Conservation (phyloP, 1,140 invertebrate species). For the Euwallacea similis region DNA sequence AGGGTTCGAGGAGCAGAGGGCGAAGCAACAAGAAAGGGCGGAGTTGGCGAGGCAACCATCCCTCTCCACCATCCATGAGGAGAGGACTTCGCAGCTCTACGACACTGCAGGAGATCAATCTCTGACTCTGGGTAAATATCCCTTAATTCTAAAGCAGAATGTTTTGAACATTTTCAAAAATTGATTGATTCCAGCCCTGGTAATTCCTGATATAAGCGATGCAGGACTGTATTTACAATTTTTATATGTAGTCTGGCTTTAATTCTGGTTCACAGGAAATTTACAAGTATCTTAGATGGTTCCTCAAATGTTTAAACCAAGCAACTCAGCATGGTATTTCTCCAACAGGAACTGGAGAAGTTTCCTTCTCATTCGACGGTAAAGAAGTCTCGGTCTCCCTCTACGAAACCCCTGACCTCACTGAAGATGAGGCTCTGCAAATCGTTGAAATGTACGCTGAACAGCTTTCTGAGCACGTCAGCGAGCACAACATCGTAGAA, state of each 20-base stretch:
- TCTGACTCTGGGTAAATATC: conserved; percentile 62
- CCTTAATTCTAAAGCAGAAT: too few species aligned
- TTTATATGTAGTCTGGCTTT: too few species aligned
- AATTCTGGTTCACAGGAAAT: too few species aligned
- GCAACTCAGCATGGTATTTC: too few species aligned
- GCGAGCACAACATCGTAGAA: conserved; percentile 83
- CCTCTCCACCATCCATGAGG: conserved; percentile 87
- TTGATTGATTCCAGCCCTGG: too few species aligned
- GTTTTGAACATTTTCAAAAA: too few species aligned
- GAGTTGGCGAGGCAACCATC: conserved; percentile 75
- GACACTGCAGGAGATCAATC: conserved; percentile 77
- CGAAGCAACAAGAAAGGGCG: conserved; percentile 55
- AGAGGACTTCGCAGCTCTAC: conserved; percentile 83
- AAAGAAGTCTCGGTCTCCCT: conserved; percentile 88
- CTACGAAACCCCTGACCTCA: conserved; percentile 89
- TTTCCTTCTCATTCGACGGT: conserved; percentile 88
- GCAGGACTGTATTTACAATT: too few species aligned
- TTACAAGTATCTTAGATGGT: too few species aligned
- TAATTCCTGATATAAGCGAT: too few species aligned
- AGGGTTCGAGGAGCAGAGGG: conserved; percentile 77
- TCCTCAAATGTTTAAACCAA: too few species aligned
- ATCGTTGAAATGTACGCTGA: conserved; percentile 94
- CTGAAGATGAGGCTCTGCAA: conserved; percentile 86
- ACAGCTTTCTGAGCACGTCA: conserved; percentile 85
- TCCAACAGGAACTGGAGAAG: conserved; percentile 64